These are phyloP conservation scores for Malurus melanocephalus DNA, from an alignment of 2,113 vertebrate genomes.

Conservation along the genomic window DNA sequence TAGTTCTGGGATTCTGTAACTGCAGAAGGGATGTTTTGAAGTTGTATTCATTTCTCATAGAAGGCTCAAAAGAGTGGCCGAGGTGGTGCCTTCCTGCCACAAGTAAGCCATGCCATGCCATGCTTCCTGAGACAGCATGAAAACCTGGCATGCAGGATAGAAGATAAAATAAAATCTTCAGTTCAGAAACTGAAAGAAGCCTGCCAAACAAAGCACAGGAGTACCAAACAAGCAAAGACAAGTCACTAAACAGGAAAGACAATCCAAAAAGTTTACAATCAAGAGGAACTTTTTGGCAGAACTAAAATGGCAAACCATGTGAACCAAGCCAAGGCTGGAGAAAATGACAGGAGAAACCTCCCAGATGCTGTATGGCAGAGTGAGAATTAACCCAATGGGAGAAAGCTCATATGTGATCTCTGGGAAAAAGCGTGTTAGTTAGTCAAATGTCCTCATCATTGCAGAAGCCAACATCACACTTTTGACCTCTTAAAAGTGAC, in stretches of 20 bases:
- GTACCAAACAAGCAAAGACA: not conserved
- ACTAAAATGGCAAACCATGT: not conserved
- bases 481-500: not conserved
- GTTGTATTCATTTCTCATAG: not conserved
- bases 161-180: not conserved
- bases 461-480: not conserved
- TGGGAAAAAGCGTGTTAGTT: not conserved
- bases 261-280: not conserved
- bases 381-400: not conserved
- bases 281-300: not conserved
- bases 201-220: not conserved
- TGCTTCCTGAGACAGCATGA: not conserved
- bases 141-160: not conserved
- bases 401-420: not conserved
- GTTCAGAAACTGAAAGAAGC: not conserved
- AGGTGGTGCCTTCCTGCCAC: not conserved
- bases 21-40: not conserved
- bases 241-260: not conserved
- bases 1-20: not conserved
- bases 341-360: not conserved
- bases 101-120: not conserved
- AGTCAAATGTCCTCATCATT: not conserved
- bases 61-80: not conserved
- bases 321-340: not conserved
- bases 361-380: not conserved